A percentile compares a stretch with the other conserved stretches of the same genome.
phyloP scores from a whole-genome alignment of 1,140 invertebrate genomes.

The Schlechtendalia chinensis region DNA sequence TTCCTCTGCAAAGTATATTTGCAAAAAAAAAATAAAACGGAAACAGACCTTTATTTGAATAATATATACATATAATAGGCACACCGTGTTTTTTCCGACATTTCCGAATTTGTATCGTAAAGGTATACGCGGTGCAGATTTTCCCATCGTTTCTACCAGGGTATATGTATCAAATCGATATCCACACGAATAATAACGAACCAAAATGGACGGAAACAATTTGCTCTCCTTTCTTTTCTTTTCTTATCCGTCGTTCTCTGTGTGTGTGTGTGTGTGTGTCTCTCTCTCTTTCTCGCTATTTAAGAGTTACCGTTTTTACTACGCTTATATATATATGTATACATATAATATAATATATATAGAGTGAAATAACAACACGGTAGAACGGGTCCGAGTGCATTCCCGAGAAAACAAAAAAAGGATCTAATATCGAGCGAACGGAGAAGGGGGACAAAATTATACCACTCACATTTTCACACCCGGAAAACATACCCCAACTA shows the following conservation, averaged over 20 bases:
- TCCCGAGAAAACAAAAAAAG: slow-evolving; percentile 1
- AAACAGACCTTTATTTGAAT: slow-evolving; percentile 10
- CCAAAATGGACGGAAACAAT: slow-evolving; percentile 1
- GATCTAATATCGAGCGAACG: neutral
- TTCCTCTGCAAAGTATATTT: neutral
- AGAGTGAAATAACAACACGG: neutral
- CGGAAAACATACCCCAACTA: slow-evolving; percentile 6
- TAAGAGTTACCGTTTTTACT: neutral
- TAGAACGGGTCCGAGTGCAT: neutral
- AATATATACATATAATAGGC: neutral
- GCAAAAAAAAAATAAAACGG: neutral
- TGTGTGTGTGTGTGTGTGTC: too few species aligned
- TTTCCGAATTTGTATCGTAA: neutral
- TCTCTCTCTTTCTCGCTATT: neutral
- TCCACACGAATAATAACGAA: slow-evolving; percentile 6
- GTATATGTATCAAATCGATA: neutral
- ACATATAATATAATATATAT: neutral
- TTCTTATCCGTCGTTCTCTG: neutral
- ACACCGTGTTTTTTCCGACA: neutral
- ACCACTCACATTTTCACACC: slow-evolving; percentile 10
- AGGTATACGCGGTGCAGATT: neutral
- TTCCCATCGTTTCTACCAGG: neutral
- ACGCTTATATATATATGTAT: neutral
- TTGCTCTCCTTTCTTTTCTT: neutral
- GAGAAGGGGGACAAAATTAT: neutral